Evolutionary conservation across 2,797 vertebrate species (phyloP).

Genomic region (Falco naumanni): DNA sequence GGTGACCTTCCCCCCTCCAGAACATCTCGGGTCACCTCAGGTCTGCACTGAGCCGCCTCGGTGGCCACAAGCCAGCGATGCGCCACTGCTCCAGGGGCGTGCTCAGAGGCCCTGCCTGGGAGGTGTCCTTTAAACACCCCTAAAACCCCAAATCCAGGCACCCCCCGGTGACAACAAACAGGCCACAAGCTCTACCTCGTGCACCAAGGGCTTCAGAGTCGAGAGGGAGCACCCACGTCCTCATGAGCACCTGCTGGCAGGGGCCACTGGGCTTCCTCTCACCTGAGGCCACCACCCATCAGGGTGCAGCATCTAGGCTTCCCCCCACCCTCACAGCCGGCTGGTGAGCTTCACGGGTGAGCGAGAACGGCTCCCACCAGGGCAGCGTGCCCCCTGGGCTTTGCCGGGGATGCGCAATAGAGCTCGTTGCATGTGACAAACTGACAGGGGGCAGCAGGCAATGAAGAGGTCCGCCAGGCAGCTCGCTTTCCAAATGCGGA

Average conservation of each 20-base stretch:
- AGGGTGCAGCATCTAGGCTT: background rate
- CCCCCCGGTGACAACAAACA: background rate
- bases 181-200: background rate
- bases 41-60: background rate
- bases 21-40: background rate
- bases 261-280: background rate
- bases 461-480: background rate
- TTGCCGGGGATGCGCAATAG: too few relatives aligned
- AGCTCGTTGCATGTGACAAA: background rate
- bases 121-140: background rate
- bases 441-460: background rate
- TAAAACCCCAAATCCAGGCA: background rate
- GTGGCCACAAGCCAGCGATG: background rate
- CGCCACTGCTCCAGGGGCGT: too few relatives aligned
- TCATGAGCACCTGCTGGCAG: rapidly evolving
- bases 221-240: background rate
- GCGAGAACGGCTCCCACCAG: background rate
- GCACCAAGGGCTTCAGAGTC: background rate
- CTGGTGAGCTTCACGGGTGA: too few relatives aligned
- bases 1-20: background rate
- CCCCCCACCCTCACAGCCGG: background rate
- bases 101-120: background rate
- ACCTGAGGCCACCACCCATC: background rate
- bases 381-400: too few relatives aligned
- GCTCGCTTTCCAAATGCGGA: background rate